These are phyloP conservation scores for Gymnoscopelus braueri DNA, from an alignment of 2,797 vertebrate species.

Conservation along the genomic window DNA sequence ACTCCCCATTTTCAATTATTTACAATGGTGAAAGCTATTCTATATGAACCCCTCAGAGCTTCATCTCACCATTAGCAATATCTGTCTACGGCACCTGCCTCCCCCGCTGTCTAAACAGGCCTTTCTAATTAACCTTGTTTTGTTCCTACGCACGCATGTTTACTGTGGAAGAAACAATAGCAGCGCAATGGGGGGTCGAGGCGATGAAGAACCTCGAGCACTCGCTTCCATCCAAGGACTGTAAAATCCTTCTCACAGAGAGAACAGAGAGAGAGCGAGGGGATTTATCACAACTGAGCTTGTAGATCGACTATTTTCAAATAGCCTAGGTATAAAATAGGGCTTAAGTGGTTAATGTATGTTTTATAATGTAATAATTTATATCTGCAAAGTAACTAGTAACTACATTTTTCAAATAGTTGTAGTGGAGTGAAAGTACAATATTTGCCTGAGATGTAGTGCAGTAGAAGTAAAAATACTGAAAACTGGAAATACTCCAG, in stretches of 20 bases:
- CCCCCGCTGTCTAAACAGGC: conserved; percentile 64
- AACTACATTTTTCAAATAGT: too few relatives aligned
- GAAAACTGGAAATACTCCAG: too few relatives aligned
- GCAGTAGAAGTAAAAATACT: too few relatives aligned
- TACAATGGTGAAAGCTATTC: conserved; percentile 52
- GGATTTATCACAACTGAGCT: background rate
- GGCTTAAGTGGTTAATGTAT: too few relatives aligned
- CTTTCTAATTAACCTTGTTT: conserved; percentile 75
- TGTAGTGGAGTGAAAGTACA: too few relatives aligned
- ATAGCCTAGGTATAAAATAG: too few relatives aligned
- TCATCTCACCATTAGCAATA: conserved; percentile 56
- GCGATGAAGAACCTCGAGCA: conserved; percentile 37
- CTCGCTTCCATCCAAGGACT: conserved; percentile 49
- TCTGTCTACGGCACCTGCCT: conserved; percentile 52
- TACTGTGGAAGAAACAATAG: conserved; percentile 68
- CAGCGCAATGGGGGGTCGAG: conserved; percentile 57
- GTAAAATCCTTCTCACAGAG: conserved; percentile 41
- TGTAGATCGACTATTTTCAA: too few relatives aligned
- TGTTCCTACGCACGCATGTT: conserved; percentile 63
- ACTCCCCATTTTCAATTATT: conserved; percentile 56
- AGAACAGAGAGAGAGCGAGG: conserved; percentile 15
- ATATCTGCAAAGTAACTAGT: too few relatives aligned
- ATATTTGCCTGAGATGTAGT: too few relatives aligned
- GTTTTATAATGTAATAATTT: too few relatives aligned
- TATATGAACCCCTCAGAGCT: conserved; percentile 56